Evolutionary conservation across 2,888 invertebrate species (phyloP).

Genomic region (Xestobium rufovillosum): DNA sequence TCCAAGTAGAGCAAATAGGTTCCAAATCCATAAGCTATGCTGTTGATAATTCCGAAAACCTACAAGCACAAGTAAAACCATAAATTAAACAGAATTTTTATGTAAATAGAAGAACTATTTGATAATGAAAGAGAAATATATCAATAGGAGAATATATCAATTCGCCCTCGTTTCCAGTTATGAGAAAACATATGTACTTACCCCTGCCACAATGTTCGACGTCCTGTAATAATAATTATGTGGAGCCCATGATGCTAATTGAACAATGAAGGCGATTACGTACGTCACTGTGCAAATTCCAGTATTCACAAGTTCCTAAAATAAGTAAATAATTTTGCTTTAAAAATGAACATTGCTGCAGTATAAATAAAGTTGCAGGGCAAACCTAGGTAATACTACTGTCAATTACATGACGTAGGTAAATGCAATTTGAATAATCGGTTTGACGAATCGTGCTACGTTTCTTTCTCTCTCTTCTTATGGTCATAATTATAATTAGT

Average conservation of each 20-base stretch:
- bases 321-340: slow-evolving; percentile 25
- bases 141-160: slow-evolving; percentile 1
- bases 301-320: slow-evolving; percentile 76
- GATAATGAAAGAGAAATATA: not conserved
- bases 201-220: slow-evolving; percentile 69
- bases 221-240: slow-evolving; percentile 38
- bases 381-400: too few relatives aligned
- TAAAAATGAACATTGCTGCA: not conserved
- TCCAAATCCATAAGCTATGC: slow-evolving; percentile 68
- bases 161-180: slow-evolving; percentile 2
- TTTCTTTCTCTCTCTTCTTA: too few relatives aligned
- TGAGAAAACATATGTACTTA: too few relatives aligned
- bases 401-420: slow-evolving; percentile 7
- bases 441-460: too few relatives aligned
- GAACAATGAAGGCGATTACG: slow-evolving; percentile 71
- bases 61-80: slow-evolving; percentile 39
- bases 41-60: slow-evolving; percentile 78
- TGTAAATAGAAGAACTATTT: not conserved
- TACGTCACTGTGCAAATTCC: slow-evolving; percentile 62
- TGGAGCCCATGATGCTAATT: slow-evolving; percentile 58
- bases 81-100: slow-evolving; percentile 1
- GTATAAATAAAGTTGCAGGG: not conserved
- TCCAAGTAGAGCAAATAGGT: slow-evolving; percentile 68
- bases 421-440: too few relatives aligned
- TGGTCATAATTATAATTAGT: too few relatives aligned